These are phyloP conservation scores for Thamnophis elegans DNA, from an alignment of 2,797 vertebrate genomes.

Conservation along the genomic window DNA sequence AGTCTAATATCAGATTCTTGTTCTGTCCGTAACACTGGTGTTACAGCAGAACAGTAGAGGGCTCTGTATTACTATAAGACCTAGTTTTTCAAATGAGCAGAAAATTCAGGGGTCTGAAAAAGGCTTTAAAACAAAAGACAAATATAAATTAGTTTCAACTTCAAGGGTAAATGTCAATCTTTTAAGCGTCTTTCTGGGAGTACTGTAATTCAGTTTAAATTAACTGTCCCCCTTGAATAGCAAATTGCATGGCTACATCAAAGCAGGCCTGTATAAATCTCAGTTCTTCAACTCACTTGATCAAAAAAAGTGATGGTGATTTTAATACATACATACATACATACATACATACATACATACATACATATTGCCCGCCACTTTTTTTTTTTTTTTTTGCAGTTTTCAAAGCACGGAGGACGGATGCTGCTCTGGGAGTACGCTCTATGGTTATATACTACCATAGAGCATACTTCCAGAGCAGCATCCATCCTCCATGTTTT, in stretches of 20 bases:
- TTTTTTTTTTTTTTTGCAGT: too few species aligned
- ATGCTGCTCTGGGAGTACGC: too few species aligned
- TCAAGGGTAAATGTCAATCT: neutral
- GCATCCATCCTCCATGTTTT: too few species aligned
- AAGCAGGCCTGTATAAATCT: too few species aligned
- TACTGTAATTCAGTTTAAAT: neutral
- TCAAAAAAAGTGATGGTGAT: neutral
- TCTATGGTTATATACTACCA: too few species aligned
- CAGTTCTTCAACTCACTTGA: neutral
- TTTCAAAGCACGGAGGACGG: too few species aligned
- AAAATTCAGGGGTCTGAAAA: neutral
- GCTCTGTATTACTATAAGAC: slow-evolving; percentile 36
- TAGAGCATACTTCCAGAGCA: too few species aligned
- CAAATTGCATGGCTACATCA: neutral
- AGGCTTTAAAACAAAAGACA: neutral
- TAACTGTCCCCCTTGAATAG: neutral
- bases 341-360: too few species aligned
- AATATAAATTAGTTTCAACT: neutral
- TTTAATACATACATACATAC: too few species aligned
- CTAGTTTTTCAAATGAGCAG: accelerated
- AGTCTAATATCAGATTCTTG: slow-evolving; percentile 45
- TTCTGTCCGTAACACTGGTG: slow-evolving; percentile 12
- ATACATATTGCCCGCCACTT: too few species aligned
- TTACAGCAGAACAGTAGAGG: slow-evolving; percentile 50
- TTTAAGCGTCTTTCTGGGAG: neutral